Conservation (phyloP, 2,113 vertebrate genomes). For the Rutilus rutilus region DNA sequence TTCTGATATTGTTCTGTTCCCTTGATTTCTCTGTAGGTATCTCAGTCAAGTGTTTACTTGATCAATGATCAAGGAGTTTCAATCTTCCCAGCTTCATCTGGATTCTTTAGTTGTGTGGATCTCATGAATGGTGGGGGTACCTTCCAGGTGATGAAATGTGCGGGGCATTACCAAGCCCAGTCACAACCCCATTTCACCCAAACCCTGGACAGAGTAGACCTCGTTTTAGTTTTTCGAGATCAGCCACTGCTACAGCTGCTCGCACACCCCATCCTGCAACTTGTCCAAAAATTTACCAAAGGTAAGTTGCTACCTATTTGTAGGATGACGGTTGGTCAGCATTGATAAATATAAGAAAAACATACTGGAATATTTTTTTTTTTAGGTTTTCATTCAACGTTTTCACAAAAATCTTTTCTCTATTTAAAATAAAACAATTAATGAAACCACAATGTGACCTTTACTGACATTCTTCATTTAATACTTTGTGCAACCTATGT, state of each 20-base stretch:
- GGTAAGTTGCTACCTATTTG: not conserved
- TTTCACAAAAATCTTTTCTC: too few species aligned
- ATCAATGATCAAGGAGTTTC: not conserved
- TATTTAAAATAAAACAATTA: too few species aligned
- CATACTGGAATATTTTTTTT: too few species aligned
- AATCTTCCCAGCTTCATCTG: not conserved
- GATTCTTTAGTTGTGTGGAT: not conserved
- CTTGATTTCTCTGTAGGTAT: too few species aligned
- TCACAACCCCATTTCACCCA: not conserved
- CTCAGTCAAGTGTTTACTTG: not conserved
- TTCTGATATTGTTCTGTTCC: too few species aligned
- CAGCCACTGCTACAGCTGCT: not conserved
- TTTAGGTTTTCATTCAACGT: not conserved
- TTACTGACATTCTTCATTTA: too few species aligned
- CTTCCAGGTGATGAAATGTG: conserved; percentile 15
- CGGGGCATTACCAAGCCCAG: not conserved
- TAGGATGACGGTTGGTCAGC: too few species aligned
- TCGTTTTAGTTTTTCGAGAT: not conserved
- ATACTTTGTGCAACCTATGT: too few species aligned
- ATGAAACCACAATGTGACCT: too few species aligned
- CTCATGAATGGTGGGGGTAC: not conserved
- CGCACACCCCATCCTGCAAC: not conserved
- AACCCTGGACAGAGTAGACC: not conserved
- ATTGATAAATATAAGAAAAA: too few species aligned
- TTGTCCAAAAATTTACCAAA: not conserved